A percentile compares a stretch with the other conserved stretches of the same genome.
Evolutionary conservation across 2,888 invertebrate species (phyloP).

Genomic region (Allophyes oxyacanthae): DNA sequence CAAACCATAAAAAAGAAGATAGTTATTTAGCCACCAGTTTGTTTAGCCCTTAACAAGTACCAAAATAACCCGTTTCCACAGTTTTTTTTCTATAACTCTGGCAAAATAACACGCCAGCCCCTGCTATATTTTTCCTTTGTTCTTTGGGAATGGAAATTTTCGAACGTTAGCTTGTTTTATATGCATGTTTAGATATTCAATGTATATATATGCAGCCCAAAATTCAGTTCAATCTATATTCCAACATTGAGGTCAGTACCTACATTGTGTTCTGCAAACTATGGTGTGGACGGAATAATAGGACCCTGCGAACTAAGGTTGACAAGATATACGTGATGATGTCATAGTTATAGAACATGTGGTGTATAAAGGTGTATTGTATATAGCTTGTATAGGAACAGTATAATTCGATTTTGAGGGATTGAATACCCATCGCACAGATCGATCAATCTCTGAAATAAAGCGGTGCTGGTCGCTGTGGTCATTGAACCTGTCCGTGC

Average conservation of each 20-base stretch:
- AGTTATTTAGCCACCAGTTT: no score
- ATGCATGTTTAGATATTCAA: slow-evolving; percentile 6
- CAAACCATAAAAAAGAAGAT: no score
- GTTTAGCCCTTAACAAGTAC: neutral
- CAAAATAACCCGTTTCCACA: neutral
- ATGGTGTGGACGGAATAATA: slow-evolving; percentile 23
- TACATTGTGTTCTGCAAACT: slow-evolving; percentile 27
- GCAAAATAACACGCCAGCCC: slow-evolving; percentile 1
- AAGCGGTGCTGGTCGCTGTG: no score
- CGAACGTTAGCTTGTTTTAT: neutral
- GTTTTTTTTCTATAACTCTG: slow-evolving; percentile 11
- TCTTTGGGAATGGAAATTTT: slow-evolving; percentile 2
- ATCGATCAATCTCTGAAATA: no score
- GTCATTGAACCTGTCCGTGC: no score
- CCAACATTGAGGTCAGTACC: slow-evolving; percentile 16
- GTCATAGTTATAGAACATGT: no score
- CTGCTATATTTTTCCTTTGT: slow-evolving; percentile 9
- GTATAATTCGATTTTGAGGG: no score
- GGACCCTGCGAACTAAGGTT: slow-evolving; percentile 17
- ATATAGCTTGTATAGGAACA: no score
- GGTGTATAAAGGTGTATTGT: no score
- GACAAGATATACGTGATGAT: slow-evolving; percentile 17
- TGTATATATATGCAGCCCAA: slow-evolving; percentile 12
- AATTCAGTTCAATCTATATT: slow-evolving; percentile 23
- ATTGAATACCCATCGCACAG: no score